These are phyloP conservation scores for Drosophila burlai DNA, from an alignment of 1,140 invertebrate species.

Conservation along the genomic window DNA sequence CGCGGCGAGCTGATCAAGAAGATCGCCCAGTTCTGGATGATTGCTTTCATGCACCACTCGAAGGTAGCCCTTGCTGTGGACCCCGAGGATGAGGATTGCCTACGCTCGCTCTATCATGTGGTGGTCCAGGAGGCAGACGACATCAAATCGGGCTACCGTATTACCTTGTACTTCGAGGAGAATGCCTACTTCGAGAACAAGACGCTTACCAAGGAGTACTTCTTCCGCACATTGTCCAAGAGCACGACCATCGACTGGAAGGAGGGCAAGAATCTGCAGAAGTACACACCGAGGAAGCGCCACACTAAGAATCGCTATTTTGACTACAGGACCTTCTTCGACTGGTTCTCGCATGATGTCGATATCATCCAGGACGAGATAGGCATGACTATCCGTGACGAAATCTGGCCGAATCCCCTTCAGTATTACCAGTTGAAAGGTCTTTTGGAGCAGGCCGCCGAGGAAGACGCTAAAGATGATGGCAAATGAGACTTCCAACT, in stretches of 20 bases:
- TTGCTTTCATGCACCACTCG: constrained; percentile 95
- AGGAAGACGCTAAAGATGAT: constrained; percentile 72
- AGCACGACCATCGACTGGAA: constrained; percentile 92
- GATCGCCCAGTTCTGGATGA: constrained; percentile 97
- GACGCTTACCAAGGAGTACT: constrained; percentile 92
- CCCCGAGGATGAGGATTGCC: constrained; percentile 94
- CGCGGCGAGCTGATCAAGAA: constrained; percentile 93
- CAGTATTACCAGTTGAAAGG: constrained; percentile 94
- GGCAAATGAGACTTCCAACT: background rate
- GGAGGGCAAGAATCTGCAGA: constrained; percentile 89
- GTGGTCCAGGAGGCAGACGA: constrained; percentile 96
- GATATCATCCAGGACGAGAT: constrained; percentile 93
- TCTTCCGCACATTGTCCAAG: constrained; percentile 89
- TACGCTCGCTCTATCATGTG: constrained; percentile 92
- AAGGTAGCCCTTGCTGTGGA: constrained; percentile 93
- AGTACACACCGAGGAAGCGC: constrained; percentile 86
- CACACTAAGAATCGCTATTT: constrained; percentile 87
- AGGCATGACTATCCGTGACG: constrained; percentile 93
- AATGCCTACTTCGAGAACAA: constrained; percentile 95
- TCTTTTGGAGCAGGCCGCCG: constrained; percentile 88
- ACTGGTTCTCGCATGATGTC: constrained; percentile 92
- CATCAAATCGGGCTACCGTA: constrained; percentile 94
- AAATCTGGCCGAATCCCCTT: constrained; percentile 96
- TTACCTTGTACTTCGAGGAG: constrained; percentile 92
- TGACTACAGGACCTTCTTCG: constrained; percentile 91